Percentiles rank a stretch among this genome's conserved stretches.
These are phyloP conservation scores for Threskiornis aethiopicus DNA, from an alignment of 2,797 vertebrate genomes.

Conservation along the genomic window DNA sequence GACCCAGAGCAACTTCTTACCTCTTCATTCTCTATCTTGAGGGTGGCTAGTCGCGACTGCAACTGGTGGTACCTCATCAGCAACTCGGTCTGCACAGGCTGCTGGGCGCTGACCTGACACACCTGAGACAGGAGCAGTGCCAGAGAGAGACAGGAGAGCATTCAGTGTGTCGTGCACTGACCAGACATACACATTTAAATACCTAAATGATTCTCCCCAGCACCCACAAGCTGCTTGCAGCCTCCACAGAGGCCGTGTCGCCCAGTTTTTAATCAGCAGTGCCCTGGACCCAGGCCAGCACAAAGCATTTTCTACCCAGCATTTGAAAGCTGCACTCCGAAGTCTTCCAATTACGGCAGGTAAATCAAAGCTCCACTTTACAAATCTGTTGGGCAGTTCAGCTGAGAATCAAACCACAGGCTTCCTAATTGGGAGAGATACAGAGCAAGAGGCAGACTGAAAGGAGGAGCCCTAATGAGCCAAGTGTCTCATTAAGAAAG, in stretches of 20 bases:
- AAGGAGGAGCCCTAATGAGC: not conserved
- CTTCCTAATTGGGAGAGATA: not conserved
- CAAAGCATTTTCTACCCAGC: not conserved
- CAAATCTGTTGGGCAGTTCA: not conserved
- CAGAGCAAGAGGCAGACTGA: not conserved
- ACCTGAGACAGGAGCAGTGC: slow-evolving; percentile 77
- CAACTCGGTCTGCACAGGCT: slow-evolving; percentile 95
- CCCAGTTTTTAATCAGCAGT: not conserved
- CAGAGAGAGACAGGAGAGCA: not conserved
- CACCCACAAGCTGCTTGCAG: not conserved
- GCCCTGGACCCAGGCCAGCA: not conserved
- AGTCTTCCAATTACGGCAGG: not conserved
- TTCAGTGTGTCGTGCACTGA: fast-evolving
- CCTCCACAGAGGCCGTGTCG: not conserved
- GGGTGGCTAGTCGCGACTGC: slow-evolving; percentile 93
- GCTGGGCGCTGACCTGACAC: slow-evolving; percentile 96
- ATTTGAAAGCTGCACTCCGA: not conserved
- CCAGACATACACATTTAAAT: not conserved
- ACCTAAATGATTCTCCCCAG: not conserved
- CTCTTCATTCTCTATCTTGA: slow-evolving; percentile 99
- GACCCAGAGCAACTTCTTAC: slow-evolving; percentile 71
- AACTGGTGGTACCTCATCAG: slow-evolving; percentile 97
- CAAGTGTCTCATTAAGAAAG: not conserved
- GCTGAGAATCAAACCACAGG: not conserved
- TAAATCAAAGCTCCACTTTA: not conserved